Percentiles rank a stretch among this genome's conserved stretches.
phyloP scores from a whole-genome alignment of 2,888 invertebrate genomes.

The Carabus problematicus region DNA sequence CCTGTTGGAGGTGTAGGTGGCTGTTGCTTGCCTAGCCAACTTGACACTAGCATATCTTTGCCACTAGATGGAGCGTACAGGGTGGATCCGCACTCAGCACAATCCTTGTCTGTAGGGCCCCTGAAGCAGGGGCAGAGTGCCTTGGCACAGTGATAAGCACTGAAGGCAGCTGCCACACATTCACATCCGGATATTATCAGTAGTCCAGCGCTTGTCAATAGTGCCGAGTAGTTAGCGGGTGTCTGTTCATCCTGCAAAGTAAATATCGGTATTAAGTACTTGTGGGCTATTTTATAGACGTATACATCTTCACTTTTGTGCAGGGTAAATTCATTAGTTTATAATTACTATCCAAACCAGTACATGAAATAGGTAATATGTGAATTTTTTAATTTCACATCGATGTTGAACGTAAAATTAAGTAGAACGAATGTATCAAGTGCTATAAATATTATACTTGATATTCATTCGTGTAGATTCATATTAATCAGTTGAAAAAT shows the following conservation, averaged over 20 bases:
- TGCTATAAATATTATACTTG: not conserved
- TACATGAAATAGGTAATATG: no score
- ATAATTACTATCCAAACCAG: no score
- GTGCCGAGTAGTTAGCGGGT: conserved; percentile 64
- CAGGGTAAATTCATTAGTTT: no score
- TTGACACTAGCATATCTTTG: conserved; percentile 65
- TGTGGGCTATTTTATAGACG: not conserved
- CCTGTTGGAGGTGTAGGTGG: conserved; percentile 45
- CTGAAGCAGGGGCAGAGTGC: conserved; percentile 66
- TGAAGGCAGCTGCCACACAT: conserved; percentile 63
- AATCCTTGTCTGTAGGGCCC: conserved; percentile 53
- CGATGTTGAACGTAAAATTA: not conserved
- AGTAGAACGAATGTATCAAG: not conserved
- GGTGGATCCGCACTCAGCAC: conserved; percentile 14
- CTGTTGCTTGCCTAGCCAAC: conserved; percentile 64
- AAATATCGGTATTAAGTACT: not conserved
- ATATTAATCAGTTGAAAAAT: not conserved
- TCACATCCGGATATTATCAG: conserved; percentile 67
- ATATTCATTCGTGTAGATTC: not conserved
- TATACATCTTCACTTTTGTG: not conserved
- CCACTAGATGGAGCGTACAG: conserved; percentile 53
- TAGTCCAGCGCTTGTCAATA: conserved; percentile 69
- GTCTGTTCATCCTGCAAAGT: conserved; percentile 45
- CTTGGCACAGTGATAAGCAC: conserved; percentile 64
- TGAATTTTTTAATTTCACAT: not conserved